A percentile compares a stretch with the other conserved stretches of the same genome.
Evolutionary conservation across 2,113 vertebrate genomes (phyloP).

Genomic region (Oreochromis aureus): DNA sequence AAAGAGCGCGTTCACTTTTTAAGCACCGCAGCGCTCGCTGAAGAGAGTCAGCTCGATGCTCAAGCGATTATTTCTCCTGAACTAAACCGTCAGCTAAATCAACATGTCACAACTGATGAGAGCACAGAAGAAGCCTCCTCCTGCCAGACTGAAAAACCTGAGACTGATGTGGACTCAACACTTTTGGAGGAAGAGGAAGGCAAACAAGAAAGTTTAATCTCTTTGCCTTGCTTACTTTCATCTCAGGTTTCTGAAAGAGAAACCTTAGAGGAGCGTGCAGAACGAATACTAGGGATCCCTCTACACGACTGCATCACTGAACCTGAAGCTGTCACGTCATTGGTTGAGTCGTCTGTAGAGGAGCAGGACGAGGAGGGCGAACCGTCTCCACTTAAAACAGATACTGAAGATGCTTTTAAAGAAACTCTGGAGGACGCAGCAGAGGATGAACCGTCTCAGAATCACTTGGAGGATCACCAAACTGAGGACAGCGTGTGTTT

Average conservation of each 20-base stretch:
- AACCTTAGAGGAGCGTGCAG: constrained; percentile 56
- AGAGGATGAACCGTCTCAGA: not conserved
- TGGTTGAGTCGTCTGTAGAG: not conserved
- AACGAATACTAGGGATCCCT: constrained; percentile 66
- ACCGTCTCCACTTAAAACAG: not conserved
- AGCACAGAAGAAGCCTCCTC: not conserved
- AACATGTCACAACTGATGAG: not conserved
- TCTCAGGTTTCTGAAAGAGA: constrained; percentile 9
- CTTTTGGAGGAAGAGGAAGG: not conserved
- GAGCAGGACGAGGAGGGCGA: not conserved
- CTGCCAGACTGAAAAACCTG: not conserved
- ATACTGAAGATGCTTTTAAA: not conserved
- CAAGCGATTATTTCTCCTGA: not conserved
- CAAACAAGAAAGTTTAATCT: not conserved
- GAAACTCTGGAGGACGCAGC: not conserved
- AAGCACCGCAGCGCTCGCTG: not conserved
- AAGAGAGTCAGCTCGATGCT: not conserved
- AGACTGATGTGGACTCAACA: not conserved
- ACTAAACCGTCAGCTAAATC: not conserved
- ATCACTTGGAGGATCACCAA: not conserved
- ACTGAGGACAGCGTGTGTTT: not conserved
- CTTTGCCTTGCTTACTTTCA: not conserved
- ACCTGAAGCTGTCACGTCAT: not conserved
- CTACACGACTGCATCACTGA: not conserved
- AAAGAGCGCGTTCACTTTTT: constrained; percentile 72